Evolutionary conservation across 1,140 invertebrate genomes (phyloP), one percentile per base, ranked within the genome.

Genomic region (Mylabris phalerata): DNA sequence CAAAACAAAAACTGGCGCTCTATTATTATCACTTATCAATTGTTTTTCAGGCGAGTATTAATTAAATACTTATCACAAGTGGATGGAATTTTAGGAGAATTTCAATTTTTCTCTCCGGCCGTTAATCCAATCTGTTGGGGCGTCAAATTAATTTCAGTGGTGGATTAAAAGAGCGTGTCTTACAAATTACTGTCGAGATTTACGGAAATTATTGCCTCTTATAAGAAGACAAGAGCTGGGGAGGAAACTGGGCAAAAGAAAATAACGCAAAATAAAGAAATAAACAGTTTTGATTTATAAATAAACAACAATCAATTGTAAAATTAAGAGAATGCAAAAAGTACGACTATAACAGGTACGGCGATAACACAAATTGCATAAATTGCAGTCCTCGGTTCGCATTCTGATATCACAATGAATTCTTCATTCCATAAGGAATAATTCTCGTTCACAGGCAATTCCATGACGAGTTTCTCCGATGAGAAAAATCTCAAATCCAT

Each of bases 361-460:
- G 83, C 74, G 19, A 90, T 76, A 2, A 86, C 82, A 68, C 86
- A 88, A 24, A 81, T 61, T 4, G 87, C 67, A 68, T 90, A 90
- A 4, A 90, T 64, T 0, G 81, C 72, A 0, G 85, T 87, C 59
- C 88, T 74, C 0, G 88, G 87, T 67, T 88, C 82, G 65, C 88
- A 90, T 26, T 83, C 83, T 0, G 86, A 86, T 11, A 86, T 78
- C 0, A 85, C 84, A 10, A 89, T 76, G 60, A 83, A 89, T 57
- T 88, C 84, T 60, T 88, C 79, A 71, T 88, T 87, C 83, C 85
- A 88, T 1, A 83, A 73, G 0, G 80, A 81, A 44, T 83, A 81
- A 63, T 86, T 84, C 54, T 79, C 76, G 2, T 75, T 74, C 0
- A 84, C 61, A 0, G 83, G 84, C 0, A 85, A 69, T 67, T 85